Percentiles rank a stretch among this genome's conserved stretches.
Evolutionary conservation across 2,797 vertebrate species (phyloP).

Genomic region (Alca torda): DNA sequence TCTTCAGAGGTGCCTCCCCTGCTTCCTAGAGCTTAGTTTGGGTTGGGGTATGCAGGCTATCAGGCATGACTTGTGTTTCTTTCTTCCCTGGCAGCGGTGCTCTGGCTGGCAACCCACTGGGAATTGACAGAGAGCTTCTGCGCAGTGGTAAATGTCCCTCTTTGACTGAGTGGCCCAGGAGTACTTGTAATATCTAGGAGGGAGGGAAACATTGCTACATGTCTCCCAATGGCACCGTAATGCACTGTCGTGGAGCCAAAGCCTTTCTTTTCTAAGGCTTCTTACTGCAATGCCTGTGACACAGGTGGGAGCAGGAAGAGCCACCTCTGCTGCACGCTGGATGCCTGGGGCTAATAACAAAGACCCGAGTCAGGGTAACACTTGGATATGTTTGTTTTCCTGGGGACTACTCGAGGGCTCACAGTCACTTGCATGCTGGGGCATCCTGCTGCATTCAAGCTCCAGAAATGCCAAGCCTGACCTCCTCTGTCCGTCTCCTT

Average conservation of each 20-base stretch:
- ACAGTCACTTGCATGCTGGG: neutral
- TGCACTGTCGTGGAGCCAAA: neutral
- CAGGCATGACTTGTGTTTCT: neutral
- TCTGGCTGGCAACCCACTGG: constrained; percentile 91
- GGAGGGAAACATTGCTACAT: neutral
- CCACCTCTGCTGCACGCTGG: neutral
- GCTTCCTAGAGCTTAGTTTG: neutral
- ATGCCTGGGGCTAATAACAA: neutral
- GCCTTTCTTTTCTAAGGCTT: neutral
- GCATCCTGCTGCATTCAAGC: neutral
- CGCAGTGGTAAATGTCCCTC: constrained; percentile 75
- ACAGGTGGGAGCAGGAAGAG: neutral
- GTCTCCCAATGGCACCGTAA: too few relatives aligned
- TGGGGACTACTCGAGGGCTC: neutral
- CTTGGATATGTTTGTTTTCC: neutral
- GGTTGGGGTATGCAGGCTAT: fast-evolving
- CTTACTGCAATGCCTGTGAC: neutral
- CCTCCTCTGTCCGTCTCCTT: neutral
- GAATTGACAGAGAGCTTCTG: constrained; percentile 88
- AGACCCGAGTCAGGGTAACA: neutral
- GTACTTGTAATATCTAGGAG: neutral
- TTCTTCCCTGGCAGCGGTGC: constrained; percentile 82
- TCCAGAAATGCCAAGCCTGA: neutral
- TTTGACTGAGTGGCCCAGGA: too few relatives aligned
- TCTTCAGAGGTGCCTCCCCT: neutral